Conservation (phyloP, 2,113 vertebrate species). For the Toxotes jaculatrix region DNA sequence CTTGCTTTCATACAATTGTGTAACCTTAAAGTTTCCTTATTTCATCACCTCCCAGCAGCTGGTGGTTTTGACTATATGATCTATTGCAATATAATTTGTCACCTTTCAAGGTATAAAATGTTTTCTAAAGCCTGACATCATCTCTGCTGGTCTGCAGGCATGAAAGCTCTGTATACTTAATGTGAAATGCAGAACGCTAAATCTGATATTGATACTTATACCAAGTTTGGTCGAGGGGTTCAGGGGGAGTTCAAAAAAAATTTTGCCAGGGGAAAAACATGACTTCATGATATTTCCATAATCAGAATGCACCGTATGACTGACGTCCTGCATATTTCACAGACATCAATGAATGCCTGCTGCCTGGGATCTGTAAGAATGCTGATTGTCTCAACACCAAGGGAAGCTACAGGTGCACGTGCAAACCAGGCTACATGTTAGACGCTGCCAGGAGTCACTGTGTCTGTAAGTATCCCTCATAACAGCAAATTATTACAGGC, state of each 20-base stretch:
- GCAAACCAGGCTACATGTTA: slow-evolving; percentile 85
- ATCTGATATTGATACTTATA: slow-evolving; percentile 20
- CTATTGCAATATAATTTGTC: slow-evolving; percentile 58
- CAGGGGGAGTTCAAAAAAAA: slow-evolving; percentile 21
- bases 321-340: slow-evolving; percentile 48
- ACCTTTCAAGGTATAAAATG: slow-evolving; percentile 59
- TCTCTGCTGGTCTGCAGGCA: slow-evolving; percentile 19
- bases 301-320: slow-evolving; percentile 13
- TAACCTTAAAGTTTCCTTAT: slow-evolving; percentile 38
- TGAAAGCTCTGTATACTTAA: slow-evolving; percentile 7
- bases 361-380: slow-evolving; percentile 85
- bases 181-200: slow-evolving; percentile 19
- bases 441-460: slow-evolving; percentile 85
- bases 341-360: slow-evolving; percentile 87
- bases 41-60: slow-evolving; percentile 50
- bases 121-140: slow-evolving; percentile 58
- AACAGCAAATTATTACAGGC: neutral
- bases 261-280: slow-evolving; percentile 26
- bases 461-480: slow-evolving; percentile 80
- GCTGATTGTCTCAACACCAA: slow-evolving; percentile 85
- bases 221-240: slow-evolving; percentile 20
- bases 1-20: slow-evolving; percentile 35
- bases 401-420: slow-evolving; percentile 87
- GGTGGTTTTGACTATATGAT: slow-evolving; percentile 30
- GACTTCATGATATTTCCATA: slow-evolving; percentile 47